These are phyloP conservation scores for Fukomys damarensis DNA, from an alignment of 2,113 vertebrate species.

Conservation along the genomic window DNA sequence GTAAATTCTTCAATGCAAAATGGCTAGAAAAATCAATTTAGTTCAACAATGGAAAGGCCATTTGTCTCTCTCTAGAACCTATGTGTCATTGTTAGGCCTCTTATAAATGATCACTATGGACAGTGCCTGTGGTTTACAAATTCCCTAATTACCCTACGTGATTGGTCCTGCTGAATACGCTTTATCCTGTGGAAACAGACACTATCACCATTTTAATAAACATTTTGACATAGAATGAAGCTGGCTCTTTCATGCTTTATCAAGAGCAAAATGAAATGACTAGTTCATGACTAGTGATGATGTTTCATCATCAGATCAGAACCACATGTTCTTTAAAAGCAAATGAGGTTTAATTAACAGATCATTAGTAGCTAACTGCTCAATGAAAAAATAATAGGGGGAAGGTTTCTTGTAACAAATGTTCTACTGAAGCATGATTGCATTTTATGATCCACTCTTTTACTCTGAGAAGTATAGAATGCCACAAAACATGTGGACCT, in stretches of 20 bases:
- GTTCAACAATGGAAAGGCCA: constrained; percentile 71
- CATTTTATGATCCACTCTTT: neutral
- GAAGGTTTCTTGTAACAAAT: constrained; percentile 31
- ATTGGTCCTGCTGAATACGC: constrained; percentile 54
- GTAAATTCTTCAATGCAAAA: constrained; percentile 38
- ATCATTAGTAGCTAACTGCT: constrained; percentile 67
- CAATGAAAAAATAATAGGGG: constrained; percentile 49
- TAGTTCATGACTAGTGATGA: constrained; percentile 42
- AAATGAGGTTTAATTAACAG: constrained; percentile 75
- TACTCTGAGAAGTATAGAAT: neutral
- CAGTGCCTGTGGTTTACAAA: constrained; percentile 77
- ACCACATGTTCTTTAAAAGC: constrained; percentile 31
- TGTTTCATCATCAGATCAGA: constrained; percentile 21
- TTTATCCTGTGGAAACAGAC: constrained; percentile 51
- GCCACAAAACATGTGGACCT: constrained; percentile 30
- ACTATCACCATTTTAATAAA: constrained; percentile 62
- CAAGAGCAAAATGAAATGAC: constrained; percentile 70
- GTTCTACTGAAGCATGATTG: neutral
- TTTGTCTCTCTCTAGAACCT: constrained; percentile 59
- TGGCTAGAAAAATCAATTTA: constrained; percentile 74
- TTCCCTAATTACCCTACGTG: constrained; percentile 76
- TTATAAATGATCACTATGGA: constrained; percentile 2
- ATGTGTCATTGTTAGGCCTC: constrained; percentile 2
- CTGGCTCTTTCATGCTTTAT: constrained; percentile 54
- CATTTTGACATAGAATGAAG: constrained; percentile 50